Evolutionary conservation across 2,888 invertebrate species (phyloP).

Genomic region (Petrolisthes manimaculis): DNA sequence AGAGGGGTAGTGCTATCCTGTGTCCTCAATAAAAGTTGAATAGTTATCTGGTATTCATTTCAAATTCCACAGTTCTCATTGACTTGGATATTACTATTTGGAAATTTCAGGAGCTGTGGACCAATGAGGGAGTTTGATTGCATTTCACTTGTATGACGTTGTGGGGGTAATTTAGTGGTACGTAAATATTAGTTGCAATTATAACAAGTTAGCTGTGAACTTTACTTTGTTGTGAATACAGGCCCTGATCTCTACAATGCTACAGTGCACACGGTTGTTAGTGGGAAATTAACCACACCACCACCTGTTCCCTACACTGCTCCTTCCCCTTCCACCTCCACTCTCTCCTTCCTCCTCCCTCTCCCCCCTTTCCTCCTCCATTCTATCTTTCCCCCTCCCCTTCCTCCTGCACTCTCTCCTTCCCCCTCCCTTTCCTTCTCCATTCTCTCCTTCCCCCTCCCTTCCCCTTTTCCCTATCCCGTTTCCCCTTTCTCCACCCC

Average conservation of each 20-base stretch:
- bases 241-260: not conserved
- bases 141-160: no score
- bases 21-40: no score
- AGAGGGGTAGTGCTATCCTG: no score
- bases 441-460: not conserved
- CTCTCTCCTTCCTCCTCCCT: not conserved
- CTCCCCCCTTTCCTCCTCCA: not conserved
- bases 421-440: not conserved
- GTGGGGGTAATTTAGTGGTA: no score
- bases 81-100: no score
- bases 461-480: not conserved
- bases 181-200: no score
- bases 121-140: no score
- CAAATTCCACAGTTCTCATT: no score
- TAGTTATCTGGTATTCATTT: no score
- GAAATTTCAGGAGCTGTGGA: no score
- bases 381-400: not conserved
- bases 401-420: not conserved
- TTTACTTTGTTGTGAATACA: not conserved
- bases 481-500: not conserved
- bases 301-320: not conserved
- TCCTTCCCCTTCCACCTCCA: not conserved
- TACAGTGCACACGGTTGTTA: not conserved
- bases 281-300: not conserved
- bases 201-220: no score